Percentiles rank a stretch among this genome's conserved stretches.
phyloP scores from a whole-genome alignment of 2,888 invertebrate species.

The Xestobium rufovillosum region DNA sequence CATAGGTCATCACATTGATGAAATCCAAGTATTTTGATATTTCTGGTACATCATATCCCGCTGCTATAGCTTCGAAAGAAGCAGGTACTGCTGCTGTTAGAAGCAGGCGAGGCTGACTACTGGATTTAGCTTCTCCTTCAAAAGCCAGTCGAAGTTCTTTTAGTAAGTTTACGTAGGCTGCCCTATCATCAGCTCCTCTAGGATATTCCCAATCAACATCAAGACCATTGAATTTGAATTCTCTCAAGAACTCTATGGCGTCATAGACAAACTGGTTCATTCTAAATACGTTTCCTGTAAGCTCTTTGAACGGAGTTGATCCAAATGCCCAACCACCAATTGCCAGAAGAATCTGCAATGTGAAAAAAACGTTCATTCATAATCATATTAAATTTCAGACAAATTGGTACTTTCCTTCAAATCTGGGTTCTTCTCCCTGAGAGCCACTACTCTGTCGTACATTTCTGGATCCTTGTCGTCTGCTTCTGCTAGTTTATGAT shows the following conservation, averaged over 20 bases:
- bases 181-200: constrained; percentile 78
- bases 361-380: not conserved
- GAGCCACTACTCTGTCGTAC: constrained; percentile 76
- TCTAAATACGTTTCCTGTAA: constrained; percentile 83
- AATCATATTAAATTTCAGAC: not conserved
- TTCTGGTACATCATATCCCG: constrained; percentile 89
- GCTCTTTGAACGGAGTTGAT: constrained; percentile 87
- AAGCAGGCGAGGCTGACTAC: constrained; percentile 62
- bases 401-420: constrained; percentile 55
- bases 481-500: constrained; percentile 72
- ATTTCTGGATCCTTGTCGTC: constrained; percentile 77
- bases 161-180: constrained; percentile 74
- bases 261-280: constrained; percentile 96
- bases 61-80: constrained; percentile 87
- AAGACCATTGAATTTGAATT: constrained; percentile 85
- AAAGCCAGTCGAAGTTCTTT: constrained; percentile 86
- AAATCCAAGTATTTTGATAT: constrained; percentile 90
- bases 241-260: constrained; percentile 85
- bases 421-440: constrained; percentile 82
- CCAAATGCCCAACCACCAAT: constrained; percentile 97
- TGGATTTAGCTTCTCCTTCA: constrained; percentile 85
- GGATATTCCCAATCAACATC: constrained; percentile 96
- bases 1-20: constrained; percentile 93
- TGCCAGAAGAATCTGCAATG: constrained; percentile 63
- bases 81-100: constrained; percentile 85